Evolutionary conservation across 2,888 invertebrate genomes (phyloP).

Genomic region (Molorchus minor): DNA sequence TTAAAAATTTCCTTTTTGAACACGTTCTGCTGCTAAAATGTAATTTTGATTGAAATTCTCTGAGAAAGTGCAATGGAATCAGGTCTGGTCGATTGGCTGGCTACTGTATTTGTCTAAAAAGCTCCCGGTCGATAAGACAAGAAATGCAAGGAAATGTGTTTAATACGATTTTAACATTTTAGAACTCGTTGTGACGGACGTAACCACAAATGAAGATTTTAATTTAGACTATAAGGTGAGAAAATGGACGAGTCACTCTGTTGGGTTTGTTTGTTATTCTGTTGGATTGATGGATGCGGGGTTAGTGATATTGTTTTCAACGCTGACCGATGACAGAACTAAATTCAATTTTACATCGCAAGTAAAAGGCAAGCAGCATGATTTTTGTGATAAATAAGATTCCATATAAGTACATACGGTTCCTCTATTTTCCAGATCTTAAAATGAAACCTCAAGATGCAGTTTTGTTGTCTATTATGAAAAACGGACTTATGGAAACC

Average conservation of each 20-base stretch:
- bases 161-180: constrained; percentile 24
- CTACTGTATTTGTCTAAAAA: too few relatives aligned
- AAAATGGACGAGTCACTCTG: constrained; percentile 46
- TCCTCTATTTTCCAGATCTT: constrained; percentile 34
- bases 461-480: constrained; percentile 48
- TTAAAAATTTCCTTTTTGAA: too few relatives aligned
- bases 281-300: constrained; percentile 40
- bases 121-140: too few relatives aligned
- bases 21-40: too few relatives aligned
- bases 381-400: too few relatives aligned
- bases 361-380: constrained; percentile 35
- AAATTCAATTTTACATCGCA: constrained; percentile 33
- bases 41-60: too few relatives aligned
- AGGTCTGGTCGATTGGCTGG: too few relatives aligned
- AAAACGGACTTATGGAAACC: constrained; percentile 36
- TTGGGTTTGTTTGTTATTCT: constrained; percentile 41
- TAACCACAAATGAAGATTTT: constrained; percentile 41
- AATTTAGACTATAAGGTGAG: constrained; percentile 37
- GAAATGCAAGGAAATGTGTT: too few relatives aligned
- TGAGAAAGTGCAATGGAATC: too few relatives aligned
- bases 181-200: constrained; percentile 47
- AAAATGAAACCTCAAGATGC: constrained; percentile 38
- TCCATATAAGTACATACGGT: too few relatives aligned
- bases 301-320: constrained; percentile 30
- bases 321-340: constrained; percentile 27